Conservation (phyloP, 2,113 vertebrate species). For the Pundamilia nyererei region DNA sequence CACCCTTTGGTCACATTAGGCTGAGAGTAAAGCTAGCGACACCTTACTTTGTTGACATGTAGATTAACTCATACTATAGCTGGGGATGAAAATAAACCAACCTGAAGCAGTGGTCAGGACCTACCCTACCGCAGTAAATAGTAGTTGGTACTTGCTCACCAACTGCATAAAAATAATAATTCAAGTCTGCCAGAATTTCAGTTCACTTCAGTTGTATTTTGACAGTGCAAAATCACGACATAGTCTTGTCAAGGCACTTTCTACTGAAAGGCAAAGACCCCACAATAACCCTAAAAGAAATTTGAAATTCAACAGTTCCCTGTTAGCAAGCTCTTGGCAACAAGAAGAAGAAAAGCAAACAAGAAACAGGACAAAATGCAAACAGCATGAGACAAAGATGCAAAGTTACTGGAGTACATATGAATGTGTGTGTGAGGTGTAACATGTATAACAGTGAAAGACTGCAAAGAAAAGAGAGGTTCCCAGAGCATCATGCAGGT, state of each 20-base stretch:
- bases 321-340: background rate
- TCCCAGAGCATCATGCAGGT: background rate
- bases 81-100: background rate
- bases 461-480: background rate
- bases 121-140: background rate
- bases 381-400: background rate
- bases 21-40: background rate
- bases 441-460: background rate
- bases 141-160: background rate
- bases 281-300: background rate
- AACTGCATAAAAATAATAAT: background rate
- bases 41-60: conserved; percentile 26
- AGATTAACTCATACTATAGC: conserved; percentile 13
- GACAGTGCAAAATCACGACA: background rate
- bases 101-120: background rate
- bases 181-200: background rate
- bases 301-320: background rate
- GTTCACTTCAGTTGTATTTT: background rate
- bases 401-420: background rate
- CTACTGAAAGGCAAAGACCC: background rate
- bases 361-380: background rate
- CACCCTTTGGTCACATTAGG: background rate
- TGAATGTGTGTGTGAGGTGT: background rate
- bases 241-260: background rate
- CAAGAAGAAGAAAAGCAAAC: background rate